Base-by-base conservation (phyloP, 30 jellyfish, hydroid and myxozoan genomes). In the Aurelia coerulea region DNA sequence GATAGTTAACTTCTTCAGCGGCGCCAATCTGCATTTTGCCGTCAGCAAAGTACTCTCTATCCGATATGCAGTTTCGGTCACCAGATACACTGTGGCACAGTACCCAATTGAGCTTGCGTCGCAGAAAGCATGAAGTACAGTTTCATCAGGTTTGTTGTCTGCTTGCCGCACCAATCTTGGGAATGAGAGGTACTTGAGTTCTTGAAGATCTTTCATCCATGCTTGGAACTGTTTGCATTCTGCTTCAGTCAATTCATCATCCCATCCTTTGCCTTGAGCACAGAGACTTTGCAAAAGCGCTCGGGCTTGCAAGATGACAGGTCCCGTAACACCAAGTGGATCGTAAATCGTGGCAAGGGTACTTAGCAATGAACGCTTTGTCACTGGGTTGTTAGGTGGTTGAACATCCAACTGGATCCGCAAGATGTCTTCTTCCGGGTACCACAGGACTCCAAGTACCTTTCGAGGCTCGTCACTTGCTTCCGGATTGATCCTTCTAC, bases 71-170 rank as follows among this genome's bases (percentile, higher is more conserved):
- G 56, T 1, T 15, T 33, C 41, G 9, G 7, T 79, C 70, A 66
- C 90, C 18, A 66, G 23, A 39, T 79, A 79, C 59, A 79, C 82
- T 65, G 84, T 68, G 34, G 84, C 90, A 62, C 82, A 79, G n/a
- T 62, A 37, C 14, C 90, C 90, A 46, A 62, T 19, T 14, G 35
- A 4, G 81, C 90, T 79, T 65, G 90, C 84, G 62, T 79, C 90
- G 10, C 90, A 64, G 49, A 79, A 79, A 3, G 34, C 71, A 41
- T 65, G 85, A 15, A 79, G 49, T 7, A 5, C 18, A 29, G 15
- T 19, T 66, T 79, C 82, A 0, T 46, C 53, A 14, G 29, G 10
- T 18, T 31, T 85, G 49, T 18, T n/a, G 31, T 34, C 35, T 49
- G 42, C 80, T n/a, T 54, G 49, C 4, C 49, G 33, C 2, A 75